Evolutionary conservation across 1,140 invertebrate genomes (phyloP).

Genomic region (Procambarus clarkii): DNA sequence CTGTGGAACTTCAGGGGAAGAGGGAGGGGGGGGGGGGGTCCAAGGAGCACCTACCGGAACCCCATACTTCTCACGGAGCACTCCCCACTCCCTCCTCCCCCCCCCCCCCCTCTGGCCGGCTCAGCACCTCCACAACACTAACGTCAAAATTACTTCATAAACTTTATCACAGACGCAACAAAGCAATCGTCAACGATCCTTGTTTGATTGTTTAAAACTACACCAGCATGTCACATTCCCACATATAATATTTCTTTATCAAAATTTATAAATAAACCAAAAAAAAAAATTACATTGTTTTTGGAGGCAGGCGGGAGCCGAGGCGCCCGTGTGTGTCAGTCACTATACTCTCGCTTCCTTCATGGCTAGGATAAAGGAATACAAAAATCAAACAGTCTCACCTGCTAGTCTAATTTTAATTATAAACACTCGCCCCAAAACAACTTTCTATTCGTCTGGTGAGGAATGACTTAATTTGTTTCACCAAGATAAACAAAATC

Average conservation of each 20-base stretch:
- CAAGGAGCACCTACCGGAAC: background rate
- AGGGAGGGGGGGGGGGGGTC: too few relatives aligned
- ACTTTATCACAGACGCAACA: slow-evolving; percentile 51
- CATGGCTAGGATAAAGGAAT: background rate
- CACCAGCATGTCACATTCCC: slow-evolving; percentile 1
- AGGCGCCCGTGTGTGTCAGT: background rate
- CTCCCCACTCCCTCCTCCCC: background rate
- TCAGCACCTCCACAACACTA: background rate
- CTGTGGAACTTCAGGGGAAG: background rate
- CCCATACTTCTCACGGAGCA: too few relatives aligned
- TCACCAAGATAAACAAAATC: too few relatives aligned
- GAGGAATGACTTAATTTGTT: too few relatives aligned
- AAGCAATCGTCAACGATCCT: slow-evolving; percentile 30
- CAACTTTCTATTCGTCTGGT: too few relatives aligned
- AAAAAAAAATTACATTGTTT: slow-evolving; percentile 6
- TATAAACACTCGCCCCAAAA: background rate
- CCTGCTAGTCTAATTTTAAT: background rate
- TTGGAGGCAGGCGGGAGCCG: background rate
- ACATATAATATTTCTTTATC: slow-evolving; percentile 40
- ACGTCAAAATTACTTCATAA: slow-evolving; percentile 21
- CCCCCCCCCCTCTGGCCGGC: background rate
- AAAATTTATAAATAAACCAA: slow-evolving; percentile 30
- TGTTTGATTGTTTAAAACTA: background rate
- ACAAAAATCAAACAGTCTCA: background rate
- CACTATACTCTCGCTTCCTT: background rate